These are phyloP conservation scores for Stichopus horrens DNA, from an alignment of 53 echinoderm and acorn worm genomes.

Conservation along the genomic window DNA sequence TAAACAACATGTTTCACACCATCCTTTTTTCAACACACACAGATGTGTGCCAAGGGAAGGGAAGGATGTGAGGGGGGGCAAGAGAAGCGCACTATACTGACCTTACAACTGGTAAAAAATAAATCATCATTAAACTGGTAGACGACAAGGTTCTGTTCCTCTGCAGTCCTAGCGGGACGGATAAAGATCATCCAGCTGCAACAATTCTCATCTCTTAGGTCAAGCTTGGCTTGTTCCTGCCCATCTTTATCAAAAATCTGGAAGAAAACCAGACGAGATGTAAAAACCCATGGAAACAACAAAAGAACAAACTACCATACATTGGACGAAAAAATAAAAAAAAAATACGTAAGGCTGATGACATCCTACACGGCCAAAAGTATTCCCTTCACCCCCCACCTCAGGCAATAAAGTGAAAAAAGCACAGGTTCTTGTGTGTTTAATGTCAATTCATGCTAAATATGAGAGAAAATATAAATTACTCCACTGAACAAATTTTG, in stretches of 20 bases:
- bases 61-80: background rate
- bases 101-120: constrained; percentile 96
- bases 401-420: no score
- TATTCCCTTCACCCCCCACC: no score
- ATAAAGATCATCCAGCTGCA: constrained; percentile 99
- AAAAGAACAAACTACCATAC: no score
- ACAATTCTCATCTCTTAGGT: constrained; percentile 83
- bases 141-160: constrained; percentile 96
- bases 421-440: no score
- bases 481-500: no score
- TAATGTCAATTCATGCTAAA: no score
- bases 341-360: background rate
- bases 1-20: no score
- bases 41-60: no score
- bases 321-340: background rate
- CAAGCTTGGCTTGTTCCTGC: constrained; percentile 74
- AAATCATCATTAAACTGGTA: constrained; percentile 96
- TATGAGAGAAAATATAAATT: no score
- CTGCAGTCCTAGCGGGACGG: constrained; percentile 76
- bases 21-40: no score
- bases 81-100: constrained; percentile 34
- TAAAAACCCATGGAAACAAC: no score
- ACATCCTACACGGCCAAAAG: background rate
- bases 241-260: constrained; percentile 90
- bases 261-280: background rate